phyloP scores from a whole-genome alignment of 2,797 vertebrate genomes.

The Phaenicophaeus curvirostris region DNA sequence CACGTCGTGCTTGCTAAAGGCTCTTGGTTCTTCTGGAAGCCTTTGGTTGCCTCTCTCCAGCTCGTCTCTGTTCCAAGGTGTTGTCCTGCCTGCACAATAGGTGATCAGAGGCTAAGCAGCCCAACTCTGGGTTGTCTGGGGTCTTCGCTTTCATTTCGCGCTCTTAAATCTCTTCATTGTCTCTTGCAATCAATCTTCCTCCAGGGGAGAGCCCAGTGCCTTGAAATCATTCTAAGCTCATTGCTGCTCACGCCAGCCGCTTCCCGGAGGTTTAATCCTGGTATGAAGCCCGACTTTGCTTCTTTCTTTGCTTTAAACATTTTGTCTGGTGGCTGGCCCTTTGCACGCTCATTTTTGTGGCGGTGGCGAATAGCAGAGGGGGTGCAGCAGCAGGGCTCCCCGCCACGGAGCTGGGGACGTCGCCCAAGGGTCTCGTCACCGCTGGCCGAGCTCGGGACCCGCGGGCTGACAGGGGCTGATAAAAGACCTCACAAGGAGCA shows the following conservation, averaged over 20 bases:
- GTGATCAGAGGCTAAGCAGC: neutral
- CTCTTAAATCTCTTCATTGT: constrained; percentile 27
- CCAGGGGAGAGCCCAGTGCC: constrained; percentile 3
- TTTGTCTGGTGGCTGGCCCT: no score
- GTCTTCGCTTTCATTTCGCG: constrained; percentile 9
- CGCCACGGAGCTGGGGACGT: no score
- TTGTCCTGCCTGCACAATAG: neutral
- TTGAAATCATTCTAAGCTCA: constrained; percentile 38
- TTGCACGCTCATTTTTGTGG: no score
- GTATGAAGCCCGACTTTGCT: no score
- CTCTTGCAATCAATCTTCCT: constrained; percentile 41
- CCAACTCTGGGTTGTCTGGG: neutral
- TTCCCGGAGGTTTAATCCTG: neutral
- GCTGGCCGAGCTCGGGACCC: no score
- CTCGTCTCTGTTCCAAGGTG: neutral
- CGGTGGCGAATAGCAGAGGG: no score
- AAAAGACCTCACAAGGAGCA: no score
- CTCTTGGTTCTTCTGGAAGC: neutral
- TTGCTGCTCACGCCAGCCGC: neutral
- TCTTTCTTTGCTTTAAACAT: no score
- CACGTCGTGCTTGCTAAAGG: fast-evolving
- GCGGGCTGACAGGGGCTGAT: no score
- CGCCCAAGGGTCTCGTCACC: no score
- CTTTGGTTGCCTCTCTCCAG: neutral
- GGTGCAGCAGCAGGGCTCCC: no score